These are phyloP conservation scores for Alethe diademata DNA, from an alignment of 2,113 vertebrate species.

Conservation along the genomic window DNA sequence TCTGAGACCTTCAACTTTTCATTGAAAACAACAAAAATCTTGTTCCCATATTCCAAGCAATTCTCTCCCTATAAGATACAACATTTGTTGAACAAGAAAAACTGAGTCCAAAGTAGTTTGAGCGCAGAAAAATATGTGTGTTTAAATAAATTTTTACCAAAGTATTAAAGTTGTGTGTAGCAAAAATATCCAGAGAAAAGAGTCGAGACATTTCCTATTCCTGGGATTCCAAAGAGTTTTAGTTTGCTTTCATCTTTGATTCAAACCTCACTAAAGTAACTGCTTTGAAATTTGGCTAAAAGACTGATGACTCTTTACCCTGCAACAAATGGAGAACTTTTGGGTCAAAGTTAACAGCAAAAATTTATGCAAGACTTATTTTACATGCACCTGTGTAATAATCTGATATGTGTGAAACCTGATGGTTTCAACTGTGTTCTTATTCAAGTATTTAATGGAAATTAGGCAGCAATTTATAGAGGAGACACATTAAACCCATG, in stretches of 20 bases:
- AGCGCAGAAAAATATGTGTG: background rate
- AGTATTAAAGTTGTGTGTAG: background rate
- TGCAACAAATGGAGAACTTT: slow-evolving; percentile 11
- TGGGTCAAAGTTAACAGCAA: slow-evolving; percentile 56
- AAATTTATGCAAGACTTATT: slow-evolving; percentile 58
- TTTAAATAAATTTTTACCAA: background rate
- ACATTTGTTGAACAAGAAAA: background rate
- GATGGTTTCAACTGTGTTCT: slow-evolving; percentile 56
- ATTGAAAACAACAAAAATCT: background rate
- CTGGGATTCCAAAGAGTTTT: background rate
- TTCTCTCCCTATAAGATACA: background rate
- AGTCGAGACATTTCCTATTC: background rate
- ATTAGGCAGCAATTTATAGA: slow-evolving; percentile 58
- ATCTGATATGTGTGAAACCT: slow-evolving; percentile 70
- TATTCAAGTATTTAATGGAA: slow-evolving; percentile 63
- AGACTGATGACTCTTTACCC: background rate
- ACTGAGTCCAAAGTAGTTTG: background rate
- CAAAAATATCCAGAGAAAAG: background rate
- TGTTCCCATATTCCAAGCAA: background rate
- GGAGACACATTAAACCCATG: slow-evolving; percentile 28
- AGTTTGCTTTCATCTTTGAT: background rate
- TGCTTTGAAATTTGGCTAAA: background rate
- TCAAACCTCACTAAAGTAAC: background rate
- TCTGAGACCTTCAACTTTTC: background rate
- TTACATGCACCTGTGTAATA: slow-evolving; percentile 74